Conservation (phyloP, 1,140 invertebrate species). For the Brachionus asplanchnoidis region DNA sequence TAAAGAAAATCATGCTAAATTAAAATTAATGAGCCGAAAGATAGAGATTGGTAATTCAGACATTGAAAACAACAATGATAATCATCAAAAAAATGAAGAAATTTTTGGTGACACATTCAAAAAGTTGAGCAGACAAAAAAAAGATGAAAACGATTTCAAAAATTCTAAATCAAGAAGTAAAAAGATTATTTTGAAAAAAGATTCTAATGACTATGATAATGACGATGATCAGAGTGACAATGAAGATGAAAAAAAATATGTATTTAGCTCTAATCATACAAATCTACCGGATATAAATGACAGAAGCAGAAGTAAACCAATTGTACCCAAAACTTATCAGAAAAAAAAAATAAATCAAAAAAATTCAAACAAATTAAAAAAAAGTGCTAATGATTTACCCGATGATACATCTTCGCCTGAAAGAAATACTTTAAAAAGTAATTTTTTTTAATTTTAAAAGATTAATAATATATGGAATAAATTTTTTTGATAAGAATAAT, state of each 20-base stretch:
- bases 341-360: neutral
- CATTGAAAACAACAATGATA: neutral
- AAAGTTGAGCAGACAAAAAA: constrained; percentile 29
- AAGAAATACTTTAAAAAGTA: neutral
- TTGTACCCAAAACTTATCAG: neutral
- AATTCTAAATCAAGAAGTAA: constrained; percentile 46
- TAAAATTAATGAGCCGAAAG: neutral
- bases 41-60: neutral
- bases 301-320: neutral
- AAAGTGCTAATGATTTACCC: neutral
- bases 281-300: neutral
- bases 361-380: neutral
- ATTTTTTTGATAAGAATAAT: no score
- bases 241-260: neutral
- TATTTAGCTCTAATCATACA: neutral
- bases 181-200: constrained; percentile 57
- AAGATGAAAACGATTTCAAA: constrained; percentile 47
- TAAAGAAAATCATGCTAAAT: neutral
- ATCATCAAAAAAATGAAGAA: neutral
- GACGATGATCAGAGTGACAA: neutral
- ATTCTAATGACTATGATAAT: constrained; percentile 44
- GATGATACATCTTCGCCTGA: neutral
- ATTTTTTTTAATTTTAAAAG: neutral
- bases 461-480: no score
- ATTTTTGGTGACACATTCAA: neutral